These are phyloP conservation scores for Urosaurus nigricauda DNA, from an alignment of 2,797 vertebrate species.

Conservation along the genomic window DNA sequence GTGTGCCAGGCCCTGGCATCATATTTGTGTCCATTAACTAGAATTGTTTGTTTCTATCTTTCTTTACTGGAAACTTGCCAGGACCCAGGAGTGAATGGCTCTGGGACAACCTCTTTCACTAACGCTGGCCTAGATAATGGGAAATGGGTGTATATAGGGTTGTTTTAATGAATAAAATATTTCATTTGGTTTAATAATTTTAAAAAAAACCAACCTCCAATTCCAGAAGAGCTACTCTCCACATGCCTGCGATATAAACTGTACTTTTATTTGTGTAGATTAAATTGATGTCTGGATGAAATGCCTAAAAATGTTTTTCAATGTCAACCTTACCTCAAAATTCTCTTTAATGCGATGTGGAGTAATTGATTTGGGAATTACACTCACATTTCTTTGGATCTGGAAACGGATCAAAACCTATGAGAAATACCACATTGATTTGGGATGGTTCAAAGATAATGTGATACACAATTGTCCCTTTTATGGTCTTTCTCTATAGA, in stretches of 20 bases:
- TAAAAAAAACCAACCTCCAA: too few relatives aligned
- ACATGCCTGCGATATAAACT: neutral
- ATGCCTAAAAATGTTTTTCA: neutral
- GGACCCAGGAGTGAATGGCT: too few relatives aligned
- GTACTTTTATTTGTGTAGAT: neutral
- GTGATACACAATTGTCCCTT: accelerated
- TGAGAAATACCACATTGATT: accelerated
- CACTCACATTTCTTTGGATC: slow-evolving; percentile 81
- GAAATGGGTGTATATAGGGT: neutral
- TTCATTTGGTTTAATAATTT: too few relatives aligned
- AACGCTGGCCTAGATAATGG: too few relatives aligned
- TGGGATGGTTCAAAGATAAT: neutral
- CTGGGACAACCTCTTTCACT: too few relatives aligned
- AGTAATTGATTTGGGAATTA: slow-evolving; percentile 83
- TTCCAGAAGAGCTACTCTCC: neutral
- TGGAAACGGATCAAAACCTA: slow-evolving; percentile 85
- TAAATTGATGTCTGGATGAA: neutral
- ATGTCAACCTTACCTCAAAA: slow-evolving; percentile 74
- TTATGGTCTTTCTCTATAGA: accelerated
- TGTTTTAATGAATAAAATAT: too few relatives aligned
- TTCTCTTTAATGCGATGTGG: slow-evolving; percentile 80
- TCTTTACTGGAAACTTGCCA: too few relatives aligned
- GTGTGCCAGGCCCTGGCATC: too few relatives aligned
- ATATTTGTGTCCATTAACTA: too few relatives aligned
- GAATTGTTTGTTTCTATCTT: too few relatives aligned